Conservation (phyloP, 2,888 invertebrate species). For the Dascillus cervinus region DNA sequence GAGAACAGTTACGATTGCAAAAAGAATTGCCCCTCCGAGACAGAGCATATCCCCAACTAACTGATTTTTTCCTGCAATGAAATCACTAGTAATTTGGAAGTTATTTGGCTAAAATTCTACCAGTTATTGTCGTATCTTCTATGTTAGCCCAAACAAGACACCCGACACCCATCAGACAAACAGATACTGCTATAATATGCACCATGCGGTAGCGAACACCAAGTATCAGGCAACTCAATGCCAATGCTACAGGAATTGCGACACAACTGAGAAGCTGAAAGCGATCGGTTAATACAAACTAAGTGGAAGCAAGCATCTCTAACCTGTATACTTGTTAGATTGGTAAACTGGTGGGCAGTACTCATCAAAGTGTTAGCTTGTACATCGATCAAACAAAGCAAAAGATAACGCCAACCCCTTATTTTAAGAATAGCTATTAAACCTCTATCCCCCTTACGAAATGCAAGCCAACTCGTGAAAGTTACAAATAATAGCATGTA, state of each 20-base stretch:
- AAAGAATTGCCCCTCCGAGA: conserved; percentile 67
- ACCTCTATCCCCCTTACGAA: conserved; percentile 54
- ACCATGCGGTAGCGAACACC: conserved; percentile 66
- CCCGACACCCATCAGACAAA: conserved; percentile 74
- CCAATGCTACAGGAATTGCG: conserved; percentile 73
- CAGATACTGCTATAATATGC: conserved; percentile 70
- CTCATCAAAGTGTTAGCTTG: conserved; percentile 79
- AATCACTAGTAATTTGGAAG: background rate
- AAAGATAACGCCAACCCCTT: conserved; percentile 69
- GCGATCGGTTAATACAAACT: conserved; percentile 21
- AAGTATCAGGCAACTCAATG: conserved; percentile 68
- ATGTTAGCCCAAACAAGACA: conserved; percentile 80
- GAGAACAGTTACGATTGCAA: conserved; percentile 70
- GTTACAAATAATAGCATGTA: conserved; percentile 69
- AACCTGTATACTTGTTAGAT: conserved; percentile 65
- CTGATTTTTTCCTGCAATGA: conserved; percentile 62
- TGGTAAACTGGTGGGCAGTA: conserved; percentile 70
- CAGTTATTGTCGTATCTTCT: conserved; percentile 59
- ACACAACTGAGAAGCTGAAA: conserved; percentile 79
- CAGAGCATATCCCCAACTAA: conserved; percentile 78
- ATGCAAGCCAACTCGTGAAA: conserved; percentile 69
- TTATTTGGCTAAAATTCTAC: conserved; percentile 30
- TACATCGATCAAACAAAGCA: conserved; percentile 75
- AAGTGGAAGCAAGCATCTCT: too few relatives aligned
- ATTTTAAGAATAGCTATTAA: conserved; percentile 56